Conservation (phyloP, 2,113 vertebrate species). For the Bubo bubo region DNA sequence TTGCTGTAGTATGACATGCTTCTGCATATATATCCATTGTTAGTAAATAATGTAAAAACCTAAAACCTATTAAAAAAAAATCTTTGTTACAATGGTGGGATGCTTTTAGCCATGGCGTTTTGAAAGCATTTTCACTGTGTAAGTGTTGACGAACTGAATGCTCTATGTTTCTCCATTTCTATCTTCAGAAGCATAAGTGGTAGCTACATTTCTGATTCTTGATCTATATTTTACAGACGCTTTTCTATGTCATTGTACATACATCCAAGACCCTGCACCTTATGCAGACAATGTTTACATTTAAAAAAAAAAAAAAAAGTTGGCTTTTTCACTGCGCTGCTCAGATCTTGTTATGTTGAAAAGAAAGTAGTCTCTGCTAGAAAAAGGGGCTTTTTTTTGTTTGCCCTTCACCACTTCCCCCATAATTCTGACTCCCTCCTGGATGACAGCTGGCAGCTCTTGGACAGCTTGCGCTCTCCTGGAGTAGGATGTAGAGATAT, state of each 20-base stretch:
- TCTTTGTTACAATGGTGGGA: not conserved
- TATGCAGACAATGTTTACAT: slow-evolving; percentile 66
- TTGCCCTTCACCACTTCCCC: not conserved
- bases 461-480: not conserved
- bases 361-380: slow-evolving; percentile 4
- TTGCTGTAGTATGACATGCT: slow-evolving; percentile 33
- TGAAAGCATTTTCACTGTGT: slow-evolving; percentile 23
- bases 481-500: not conserved
- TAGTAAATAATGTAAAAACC: slow-evolving; percentile 39
- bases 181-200: not conserved
- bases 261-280: slow-evolving; percentile 43
- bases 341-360: slow-evolving; percentile 22
- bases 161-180: slow-evolving; percentile 7
- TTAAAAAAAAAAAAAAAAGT: not conserved
- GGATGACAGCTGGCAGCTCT: not conserved
- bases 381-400: not conserved
- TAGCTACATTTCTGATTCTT: slow-evolving; percentile 2
- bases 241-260: slow-evolving; percentile 45
- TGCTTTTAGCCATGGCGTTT: slow-evolving; percentile 18
- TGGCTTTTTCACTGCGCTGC: not conserved
- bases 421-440: not conserved
- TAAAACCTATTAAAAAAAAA: not conserved
- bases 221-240: not conserved
- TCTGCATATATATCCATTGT: slow-evolving; percentile 39
- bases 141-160: slow-evolving; percentile 23